Evolutionary conservation across 2,113 vertebrate genomes (phyloP).

Genomic region (Bothrops jararaca): DNA sequence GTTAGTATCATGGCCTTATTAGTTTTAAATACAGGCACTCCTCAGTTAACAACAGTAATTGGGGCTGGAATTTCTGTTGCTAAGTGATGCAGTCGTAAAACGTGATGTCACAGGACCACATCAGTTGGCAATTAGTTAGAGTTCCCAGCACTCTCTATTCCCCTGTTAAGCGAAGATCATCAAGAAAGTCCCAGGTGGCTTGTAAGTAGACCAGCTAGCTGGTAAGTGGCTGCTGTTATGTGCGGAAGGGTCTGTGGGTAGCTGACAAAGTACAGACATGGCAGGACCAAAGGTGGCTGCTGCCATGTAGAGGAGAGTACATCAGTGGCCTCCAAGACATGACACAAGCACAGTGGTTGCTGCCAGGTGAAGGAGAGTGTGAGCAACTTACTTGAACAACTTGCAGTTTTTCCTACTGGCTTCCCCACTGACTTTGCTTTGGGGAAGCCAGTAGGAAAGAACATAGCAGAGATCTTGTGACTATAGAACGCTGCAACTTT

Average conservation of each 20-base stretch:
- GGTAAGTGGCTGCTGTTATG: not conserved
- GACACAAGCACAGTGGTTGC: not conserved
- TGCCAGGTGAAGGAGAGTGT: not conserved
- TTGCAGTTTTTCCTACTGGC: not conserved
- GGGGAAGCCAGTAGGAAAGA: not conserved
- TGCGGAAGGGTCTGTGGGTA: not conserved
- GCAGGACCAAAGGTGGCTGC: not conserved
- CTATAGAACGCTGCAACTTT: not conserved
- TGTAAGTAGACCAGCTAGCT: not conserved
- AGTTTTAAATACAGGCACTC: not conserved
- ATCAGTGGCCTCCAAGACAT: not conserved
- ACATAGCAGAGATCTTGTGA: not conserved
- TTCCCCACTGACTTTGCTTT: not conserved
- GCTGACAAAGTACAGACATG: not conserved
- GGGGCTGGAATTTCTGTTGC: not conserved
- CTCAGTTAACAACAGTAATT: not conserved
- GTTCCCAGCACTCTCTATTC: not conserved
- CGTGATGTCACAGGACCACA: not conserved
- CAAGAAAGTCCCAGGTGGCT: not conserved
- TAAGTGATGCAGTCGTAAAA: not conserved
- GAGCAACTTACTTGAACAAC: not conserved
- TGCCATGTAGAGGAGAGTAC: not conserved
- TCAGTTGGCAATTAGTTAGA: not conserved
- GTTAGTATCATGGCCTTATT: not conserved
- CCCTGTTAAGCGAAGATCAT: not conserved